These are phyloP conservation scores for Hyperopisus bebe DNA, from an alignment of 2,113 vertebrate species.

Conservation along the genomic window DNA sequence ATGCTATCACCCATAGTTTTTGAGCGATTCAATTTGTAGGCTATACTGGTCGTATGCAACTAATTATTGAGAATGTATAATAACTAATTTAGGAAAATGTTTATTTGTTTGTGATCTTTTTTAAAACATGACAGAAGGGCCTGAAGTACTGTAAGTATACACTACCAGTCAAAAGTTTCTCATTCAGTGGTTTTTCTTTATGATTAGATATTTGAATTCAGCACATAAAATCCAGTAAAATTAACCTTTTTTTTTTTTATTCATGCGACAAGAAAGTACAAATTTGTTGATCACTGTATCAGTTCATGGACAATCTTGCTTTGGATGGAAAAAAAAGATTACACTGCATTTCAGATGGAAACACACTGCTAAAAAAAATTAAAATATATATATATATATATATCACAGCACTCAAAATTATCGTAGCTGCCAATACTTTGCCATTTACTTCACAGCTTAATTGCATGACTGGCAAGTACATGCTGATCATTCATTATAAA, in stretches of 20 bases:
- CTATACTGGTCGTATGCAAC: neutral
- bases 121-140: neutral
- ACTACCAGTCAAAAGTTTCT: neutral
- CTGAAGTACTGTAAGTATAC: neutral
- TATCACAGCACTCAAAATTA: neutral
- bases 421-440: neutral
- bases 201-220: neutral
- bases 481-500: neutral
- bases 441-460: neutral
- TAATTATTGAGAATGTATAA: neutral
- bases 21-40: neutral
- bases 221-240: neutral
- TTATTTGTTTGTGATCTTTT: neutral
- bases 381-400: too few relatives aligned
- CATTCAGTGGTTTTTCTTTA: too few relatives aligned
- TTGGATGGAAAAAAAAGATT: neutral
- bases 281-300: neutral
- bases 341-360: neutral
- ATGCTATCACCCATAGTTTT: neutral
- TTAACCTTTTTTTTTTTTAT: neutral
- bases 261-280: neutral
- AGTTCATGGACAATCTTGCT: neutral
- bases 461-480: neutral
- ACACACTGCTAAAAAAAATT: neutral
- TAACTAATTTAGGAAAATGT: neutral